Evolutionary conservation across 2,113 vertebrate species (phyloP), one percentile per base, ranked within the genome.

Genomic region (Elgaria multicarinata): DNA sequence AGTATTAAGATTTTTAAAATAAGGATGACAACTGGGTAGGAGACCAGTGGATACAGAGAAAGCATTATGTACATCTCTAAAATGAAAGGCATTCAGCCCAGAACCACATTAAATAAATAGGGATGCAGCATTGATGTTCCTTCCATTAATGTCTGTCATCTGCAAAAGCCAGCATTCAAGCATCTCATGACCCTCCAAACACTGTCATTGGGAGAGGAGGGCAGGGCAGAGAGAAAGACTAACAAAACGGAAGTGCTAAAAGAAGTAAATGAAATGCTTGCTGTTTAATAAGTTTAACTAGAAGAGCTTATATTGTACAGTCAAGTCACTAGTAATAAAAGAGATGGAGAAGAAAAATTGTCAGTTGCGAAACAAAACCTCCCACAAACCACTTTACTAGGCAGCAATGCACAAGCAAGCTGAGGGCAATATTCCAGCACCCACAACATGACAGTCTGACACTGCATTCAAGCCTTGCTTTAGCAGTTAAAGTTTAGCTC

Each of bases 21-120:
- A 16, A 2, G 18, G 14, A 28, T 58, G 2, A 28, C 5, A 0
- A 22, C 31, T 50, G 71, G 39, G n/a, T 76, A 71, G 22, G 36
- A 77, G 44, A 46, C 1, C 0, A 69, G 20, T 26, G 0, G 26
- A 46, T 2, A n/a, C 10, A 2, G 31, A 82, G 39, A 1, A 36
- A 8, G 69, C 89, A 90, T 83, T 78, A 87, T 69, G 72, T 58
- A 90, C n/a, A 83, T 13, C 55, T 89, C 71, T 82, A 74, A 88
- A 75, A 55, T 39, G 58, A 74, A 81, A 76, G 18, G 20, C 50
- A 58, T 44, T 36, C 44, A 66, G 46, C 55, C 39, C 12, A 26
- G 62, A 87, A 75, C 44, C 69, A 66, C 26, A 82, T 87, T 67
- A 76, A 67, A 67, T 76, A 76, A 67, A 67, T 75, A 83, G 50